Base-by-base conservation (phyloP, 2,113 vertebrate species). In the Myrmophylax atrothorax region DNA sequence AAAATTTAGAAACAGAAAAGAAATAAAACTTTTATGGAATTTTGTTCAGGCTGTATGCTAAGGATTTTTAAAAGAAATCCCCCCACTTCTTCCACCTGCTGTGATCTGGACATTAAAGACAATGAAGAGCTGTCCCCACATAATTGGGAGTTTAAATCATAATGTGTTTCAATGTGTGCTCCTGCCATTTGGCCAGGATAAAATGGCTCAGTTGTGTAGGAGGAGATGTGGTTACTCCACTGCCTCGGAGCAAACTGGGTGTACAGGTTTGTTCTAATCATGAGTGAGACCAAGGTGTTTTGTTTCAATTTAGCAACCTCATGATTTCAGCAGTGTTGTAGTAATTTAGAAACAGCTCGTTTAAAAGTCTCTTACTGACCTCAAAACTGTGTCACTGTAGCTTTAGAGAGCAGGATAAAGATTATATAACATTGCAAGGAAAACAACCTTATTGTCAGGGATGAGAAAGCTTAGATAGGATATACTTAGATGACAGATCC, bases 381-480 rank as follows among this genome's bases (percentile, higher is more conserved):
- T 66, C 31, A 42, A 22, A 88, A 88, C 47, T 52, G 66, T 70
- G 78, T 91, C 1, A 3, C 58, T n/a, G 44, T 56, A 33, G 91
- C 58, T 84, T 91, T 94, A 49, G 16, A 24, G 87, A 89, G 38
- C 52, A 49, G 62, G 66, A 12, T 94, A 55, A 91, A 69, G 84
- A 69, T 95, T 95, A 94, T 87, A 18, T 93, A 96, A 94, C 84
- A 7, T 4, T 16, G 66, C 58, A 79, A 93, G 89, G 92, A 66
- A 53, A 91, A n/a, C 14, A 18, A 55, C 77, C 67, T 83, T 68
- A 56, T 73, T 95, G 93, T 78, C 85, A 66, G 53, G 81, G 77
- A 89, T 92, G 81, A 92, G 91, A 72, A 94, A 72, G 77, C 93
- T 94, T 92, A 94, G 77, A 20, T 40, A 56, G 80, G 86, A 67